These are phyloP conservation scores for Siniperca undulata DNA, from an alignment of 2,797 vertebrate genomes.

Conservation along the genomic window DNA sequence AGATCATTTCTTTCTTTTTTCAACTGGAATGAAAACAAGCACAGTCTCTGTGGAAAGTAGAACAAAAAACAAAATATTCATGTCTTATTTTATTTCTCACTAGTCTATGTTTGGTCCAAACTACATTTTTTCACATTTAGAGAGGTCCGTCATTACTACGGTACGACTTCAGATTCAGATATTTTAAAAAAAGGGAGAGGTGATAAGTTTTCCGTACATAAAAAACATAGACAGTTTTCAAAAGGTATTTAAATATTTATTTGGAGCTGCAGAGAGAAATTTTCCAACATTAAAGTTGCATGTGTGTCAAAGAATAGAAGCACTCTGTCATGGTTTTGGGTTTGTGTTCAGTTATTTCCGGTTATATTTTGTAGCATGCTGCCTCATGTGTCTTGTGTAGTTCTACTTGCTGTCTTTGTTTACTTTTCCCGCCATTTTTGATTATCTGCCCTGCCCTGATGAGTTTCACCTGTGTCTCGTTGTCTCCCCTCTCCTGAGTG, in stretches of 20 bases:
- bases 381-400: too few relatives aligned
- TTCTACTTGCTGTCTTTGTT: too few relatives aligned
- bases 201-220: conserved; percentile 29
- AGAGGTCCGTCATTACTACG: conserved; percentile 3
- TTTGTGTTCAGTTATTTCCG: too few relatives aligned
- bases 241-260: conserved; percentile 76
- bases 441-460: too few relatives aligned
- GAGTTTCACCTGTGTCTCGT: too few relatives aligned
- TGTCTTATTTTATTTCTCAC: conserved; percentile 25
- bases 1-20: conserved; percentile 53
- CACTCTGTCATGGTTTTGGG: conserved; percentile 22
- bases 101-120: conserved; percentile 31
- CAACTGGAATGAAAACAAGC: conserved; percentile 1
- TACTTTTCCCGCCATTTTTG: too few relatives aligned
- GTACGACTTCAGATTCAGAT: conserved; percentile 32
- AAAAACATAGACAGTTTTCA: conserved; percentile 65
- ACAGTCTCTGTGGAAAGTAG: neutral
- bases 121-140: conserved; percentile 18
- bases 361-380: too few relatives aligned
- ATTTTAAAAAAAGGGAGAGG: conserved; percentile 26
- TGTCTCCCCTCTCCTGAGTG: too few relatives aligned
- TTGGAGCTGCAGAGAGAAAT: conserved; percentile 67
- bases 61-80: conserved; percentile 43
- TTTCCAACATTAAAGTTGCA: conserved; percentile 79
- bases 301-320: conserved; percentile 78